A percentile compares a stretch with the other conserved stretches of the same genome.
These are phyloP conservation scores for Margaritifera margaritifera DNA, from an alignment of 2,888 invertebrate species.

Conservation along the genomic window DNA sequence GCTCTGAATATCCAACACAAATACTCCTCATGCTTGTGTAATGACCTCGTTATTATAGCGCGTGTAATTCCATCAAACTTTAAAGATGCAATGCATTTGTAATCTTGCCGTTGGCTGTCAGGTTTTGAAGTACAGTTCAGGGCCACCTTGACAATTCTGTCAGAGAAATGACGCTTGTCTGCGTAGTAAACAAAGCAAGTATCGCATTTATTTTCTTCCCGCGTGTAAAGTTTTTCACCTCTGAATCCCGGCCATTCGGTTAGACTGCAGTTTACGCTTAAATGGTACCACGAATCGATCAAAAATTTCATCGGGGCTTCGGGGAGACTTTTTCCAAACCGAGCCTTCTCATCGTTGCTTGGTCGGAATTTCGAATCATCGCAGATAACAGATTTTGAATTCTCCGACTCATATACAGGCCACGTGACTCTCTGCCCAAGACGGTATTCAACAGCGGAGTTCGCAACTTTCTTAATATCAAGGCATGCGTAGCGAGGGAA, in stretches of 20 bases:
- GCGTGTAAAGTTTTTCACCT: conserved; percentile 32
- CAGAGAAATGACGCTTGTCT: conserved; percentile 9
- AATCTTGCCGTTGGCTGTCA: conserved; percentile 23
- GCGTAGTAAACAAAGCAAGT: conserved; percentile 48
- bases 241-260: conserved; percentile 19
- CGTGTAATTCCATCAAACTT: conserved; percentile 45
- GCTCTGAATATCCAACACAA: conserved; percentile 53
- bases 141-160: conserved; percentile 23
- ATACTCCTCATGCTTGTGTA: conserved; percentile 39
- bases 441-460: conserved; percentile 56
- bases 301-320: conserved; percentile 38
- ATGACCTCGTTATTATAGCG: conserved; percentile 48
- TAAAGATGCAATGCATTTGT: conserved; percentile 50
- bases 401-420: conserved; percentile 46
- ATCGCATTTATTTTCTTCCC: conserved; percentile 39
- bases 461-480: conserved; percentile 49
- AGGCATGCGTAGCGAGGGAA: conserved; percentile 61
- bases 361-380: conserved; percentile 37
- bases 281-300: conserved; percentile 17
- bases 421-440: conserved; percentile 53
- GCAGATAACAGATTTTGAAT: conserved; percentile 48
- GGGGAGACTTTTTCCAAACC: conserved; percentile 35
- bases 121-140: conserved; percentile 23
- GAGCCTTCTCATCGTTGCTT: conserved; percentile 21
- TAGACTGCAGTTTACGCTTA: conserved; percentile 23